Conservation (phyloP, 1,140 invertebrate species). For the Drosophila melanogaster region Release_6_plus_ISO1_MT NT_033779.5:9248001-9248500, state of each 20-base stretch:
- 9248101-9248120: constrained; percentile 34
- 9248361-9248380: constrained; percentile 1
- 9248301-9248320: constrained; percentile 1
- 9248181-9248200: constrained; percentile 23
- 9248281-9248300: constrained; percentile 27
- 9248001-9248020: constrained; percentile 43
- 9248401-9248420: constrained; percentile 46
- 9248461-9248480: constrained; percentile 29
- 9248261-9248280: constrained; percentile 1
- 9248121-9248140: constrained; percentile 33
- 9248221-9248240: constrained; percentile 19
- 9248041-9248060: constrained; percentile 14
- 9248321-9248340: not conserved
- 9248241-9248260: constrained; percentile 5
- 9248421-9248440: constrained; percentile 81
- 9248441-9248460: constrained; percentile 63
- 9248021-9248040: constrained; percentile 24
- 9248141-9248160: constrained; percentile 29
- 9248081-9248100: constrained; percentile 38
- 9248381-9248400: constrained; percentile 35
- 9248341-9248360: not conserved
- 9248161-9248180: constrained; percentile 33
- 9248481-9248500: constrained; percentile 9
- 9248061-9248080: constrained; percentile 28
- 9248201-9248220: constrained; percentile 53